phyloP scores from a whole-genome alignment of 2,797 vertebrate genomes.

The Simalia tracyae region DNA sequence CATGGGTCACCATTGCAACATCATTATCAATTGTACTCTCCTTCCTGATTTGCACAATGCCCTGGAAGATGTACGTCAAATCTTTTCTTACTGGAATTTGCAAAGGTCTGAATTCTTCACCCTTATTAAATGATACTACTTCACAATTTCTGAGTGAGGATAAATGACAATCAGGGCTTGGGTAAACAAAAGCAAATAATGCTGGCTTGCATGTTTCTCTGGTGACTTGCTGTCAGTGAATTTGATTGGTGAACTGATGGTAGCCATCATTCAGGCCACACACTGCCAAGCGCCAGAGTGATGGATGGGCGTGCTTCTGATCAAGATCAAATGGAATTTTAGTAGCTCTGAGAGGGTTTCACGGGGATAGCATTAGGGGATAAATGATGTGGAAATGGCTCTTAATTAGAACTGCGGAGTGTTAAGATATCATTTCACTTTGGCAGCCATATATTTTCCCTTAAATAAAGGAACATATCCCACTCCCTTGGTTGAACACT shows the following conservation, averaged over 20 bases:
- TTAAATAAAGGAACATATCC: no score
- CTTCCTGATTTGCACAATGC: background rate
- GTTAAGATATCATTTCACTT: constrained; percentile 23
- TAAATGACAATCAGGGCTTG: background rate
- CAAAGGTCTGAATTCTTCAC: background rate
- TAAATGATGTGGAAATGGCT: background rate
- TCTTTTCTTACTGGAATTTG: background rate
- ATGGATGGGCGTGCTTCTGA: constrained; percentile 23
- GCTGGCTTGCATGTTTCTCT: background rate
- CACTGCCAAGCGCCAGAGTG: constrained; percentile 4
- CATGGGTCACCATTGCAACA: background rate
- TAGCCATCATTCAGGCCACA: background rate
- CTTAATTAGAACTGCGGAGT: background rate
- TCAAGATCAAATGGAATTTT: constrained; percentile 48
- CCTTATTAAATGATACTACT: background rate
- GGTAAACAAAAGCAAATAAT: background rate
- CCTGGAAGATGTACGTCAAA: no score
- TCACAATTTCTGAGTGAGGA: background rate
- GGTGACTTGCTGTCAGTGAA: constrained; percentile 4
- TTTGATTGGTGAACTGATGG: constrained; percentile 13
- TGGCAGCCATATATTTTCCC: background rate
- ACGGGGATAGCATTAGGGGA: background rate
- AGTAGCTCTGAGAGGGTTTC: background rate
- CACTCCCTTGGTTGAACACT: no score
- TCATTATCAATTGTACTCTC: no score